Base-by-base conservation (phyloP, 2,113 vertebrate species). In the Sialia sialis region DNA sequence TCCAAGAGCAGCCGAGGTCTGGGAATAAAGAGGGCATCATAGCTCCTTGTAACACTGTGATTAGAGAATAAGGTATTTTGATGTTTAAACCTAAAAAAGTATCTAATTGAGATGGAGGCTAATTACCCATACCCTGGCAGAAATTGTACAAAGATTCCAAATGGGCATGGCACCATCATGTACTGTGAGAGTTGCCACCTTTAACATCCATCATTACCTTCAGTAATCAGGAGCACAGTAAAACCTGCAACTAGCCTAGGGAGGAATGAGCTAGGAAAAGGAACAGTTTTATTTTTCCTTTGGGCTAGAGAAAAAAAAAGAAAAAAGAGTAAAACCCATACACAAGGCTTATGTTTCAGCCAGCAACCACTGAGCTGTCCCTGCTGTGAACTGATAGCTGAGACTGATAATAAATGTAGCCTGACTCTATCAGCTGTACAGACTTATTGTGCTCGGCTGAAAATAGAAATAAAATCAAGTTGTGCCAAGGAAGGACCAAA, bases 381-480 rank as follows among this genome's bases (percentile, higher is more conserved):
- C 89, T 89, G 88, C 95, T 97, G 94, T 91, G 94, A 96, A 93
- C 83, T 93, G 92, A 95, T 95, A 93, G 87, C 87, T 86, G 87
- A 94, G 95, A 91, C 84, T 83, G 96, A 96, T 95, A 97, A 97
- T 96, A 94, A 92, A 94, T 82, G 87, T 96, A 96, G 94, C 59
- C 73, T 95, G 89, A 94, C 92, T 90, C 67, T 92, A 75, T 97
- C 73, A 83, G 39, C 70, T 56, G 63, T 67, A 75, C 79, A 89
- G 60, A 93, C 72, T 96, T 94, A 94, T 77, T 96, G 93, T 91
- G 74, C 41, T 77, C 5, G 0, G 81, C 95, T 94, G 54, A 95
- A 95, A 96, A 97, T 72, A 95, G 95, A 91, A 95, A 94, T 95
- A 95, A 90, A 91, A 96, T 91, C 88, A 94, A 96, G 75, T 89